phyloP scores from a whole-genome alignment of 1,140 invertebrate genomes.

The Elysia chlorotica region DNA sequence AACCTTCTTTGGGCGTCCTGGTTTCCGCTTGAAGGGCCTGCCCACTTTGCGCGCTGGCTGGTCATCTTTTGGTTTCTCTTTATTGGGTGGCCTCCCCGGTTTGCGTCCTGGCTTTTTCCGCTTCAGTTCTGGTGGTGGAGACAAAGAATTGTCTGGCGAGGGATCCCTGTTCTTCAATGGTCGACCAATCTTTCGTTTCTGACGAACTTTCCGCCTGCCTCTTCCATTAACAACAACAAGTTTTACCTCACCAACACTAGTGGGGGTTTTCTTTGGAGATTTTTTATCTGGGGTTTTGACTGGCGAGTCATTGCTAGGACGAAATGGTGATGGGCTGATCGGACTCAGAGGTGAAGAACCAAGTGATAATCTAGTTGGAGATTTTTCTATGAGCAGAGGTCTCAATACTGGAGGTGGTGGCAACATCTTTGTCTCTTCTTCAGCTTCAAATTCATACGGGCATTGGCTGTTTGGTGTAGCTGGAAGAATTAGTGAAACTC shows the following conservation, averaged over 20 bases:
- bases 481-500: background rate
- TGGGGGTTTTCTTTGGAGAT: background rate
- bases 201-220: background rate
- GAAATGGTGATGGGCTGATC: conserved; percentile 18
- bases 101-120: conserved; percentile 4
- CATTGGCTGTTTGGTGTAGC: background rate
- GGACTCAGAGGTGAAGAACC: conserved; percentile 10
- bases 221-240: background rate
- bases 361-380: background rate
- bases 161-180: background rate
- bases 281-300: conserved; percentile 20
- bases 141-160: background rate
- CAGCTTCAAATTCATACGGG: conserved; percentile 19
- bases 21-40: conserved; percentile 16
- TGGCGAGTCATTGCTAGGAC: conserved; percentile 18
- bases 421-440: conserved; percentile 12
- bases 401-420: conserved; percentile 3
- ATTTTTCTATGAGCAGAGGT: conserved; percentile 15
- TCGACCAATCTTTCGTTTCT: conserved; percentile 1
- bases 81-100: background rate
- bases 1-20: conserved; percentile 13
- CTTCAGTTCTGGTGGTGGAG: background rate
- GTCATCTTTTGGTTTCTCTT: conserved; percentile 1
- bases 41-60: background rate
- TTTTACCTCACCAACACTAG: background rate